Evolutionary conservation across 2,797 vertebrate species (phyloP).

Genomic region (Rhynchotus rufescens): DNA sequence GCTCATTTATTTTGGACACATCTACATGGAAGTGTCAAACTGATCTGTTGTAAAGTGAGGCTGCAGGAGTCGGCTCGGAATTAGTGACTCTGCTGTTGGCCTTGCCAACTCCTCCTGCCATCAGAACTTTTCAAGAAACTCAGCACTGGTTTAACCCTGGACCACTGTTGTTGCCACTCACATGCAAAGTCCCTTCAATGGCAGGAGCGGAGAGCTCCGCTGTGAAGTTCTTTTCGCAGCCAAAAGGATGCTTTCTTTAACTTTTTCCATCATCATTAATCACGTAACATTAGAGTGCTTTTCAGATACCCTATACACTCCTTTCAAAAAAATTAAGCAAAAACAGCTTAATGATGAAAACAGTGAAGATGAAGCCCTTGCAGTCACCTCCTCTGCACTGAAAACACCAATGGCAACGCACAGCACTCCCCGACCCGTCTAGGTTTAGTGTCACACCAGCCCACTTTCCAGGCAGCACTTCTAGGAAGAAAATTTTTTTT

Average conservation of each 20-base stretch:
- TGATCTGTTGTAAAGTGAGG: neutral
- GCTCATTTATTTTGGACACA: neutral
- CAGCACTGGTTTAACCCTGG: neutral
- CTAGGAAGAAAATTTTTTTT: neutral
- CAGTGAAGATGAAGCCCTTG: neutral
- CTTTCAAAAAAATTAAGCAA: neutral
- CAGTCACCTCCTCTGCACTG: neutral
- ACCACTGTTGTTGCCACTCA: neutral
- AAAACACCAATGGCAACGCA: neutral
- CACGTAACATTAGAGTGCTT: neutral
- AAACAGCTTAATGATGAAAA: neutral
- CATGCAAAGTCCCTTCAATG: neutral
- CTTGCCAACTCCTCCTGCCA: neutral
- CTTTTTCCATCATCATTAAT: neutral
- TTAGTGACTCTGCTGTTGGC: neutral
- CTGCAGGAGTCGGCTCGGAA: neutral
- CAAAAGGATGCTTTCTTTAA: constrained; percentile 17
- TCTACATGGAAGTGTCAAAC: neutral
- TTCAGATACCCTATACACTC: neutral
- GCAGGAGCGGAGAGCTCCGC: neutral
- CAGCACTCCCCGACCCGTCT: no score
- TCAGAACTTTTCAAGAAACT: neutral
- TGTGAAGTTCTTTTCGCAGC: neutral
- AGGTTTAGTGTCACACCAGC: neutral
- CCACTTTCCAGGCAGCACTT: neutral